Base-by-base conservation (phyloP, 2,113 vertebrate genomes). In the Neotoma lepida region DNA sequence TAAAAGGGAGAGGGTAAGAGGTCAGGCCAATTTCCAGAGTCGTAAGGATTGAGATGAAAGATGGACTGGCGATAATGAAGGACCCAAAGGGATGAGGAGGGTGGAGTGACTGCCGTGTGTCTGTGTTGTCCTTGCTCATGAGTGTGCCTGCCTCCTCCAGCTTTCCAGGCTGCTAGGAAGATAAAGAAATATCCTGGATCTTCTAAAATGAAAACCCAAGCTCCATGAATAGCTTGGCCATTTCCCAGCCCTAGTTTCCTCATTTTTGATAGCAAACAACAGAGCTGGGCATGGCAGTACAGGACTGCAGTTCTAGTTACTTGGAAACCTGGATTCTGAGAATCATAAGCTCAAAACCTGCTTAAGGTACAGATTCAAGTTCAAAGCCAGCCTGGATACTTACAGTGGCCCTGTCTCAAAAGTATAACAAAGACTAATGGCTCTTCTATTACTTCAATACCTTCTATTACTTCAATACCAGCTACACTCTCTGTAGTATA, bases 161-260 rank as follows among this genome's bases (percentile, higher is more conserved):
- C 68, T 87, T 89, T n/a, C 20, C 71, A 46, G 64, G 24, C 61
- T 15, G 22, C 39, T 26, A 56, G 6, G 70, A 73, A 94, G 68
- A 64, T 15, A 84, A 78, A 14, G 18, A 85, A 82, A 66, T 64
- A 54, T 3, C 73, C n/a, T 33, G 14, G 58, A 18, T 46, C 35
- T 94, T 95, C 91, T 77, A 76, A 89, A 93, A 33, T 49, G 58
- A 94, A 80, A 85, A 56, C 89, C 54, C 85, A 39, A 35, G n/a
- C 73, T 90, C 80, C 93, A 96, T 82, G 88, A 93, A 49, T 82
- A 85, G 85, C 49, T 88, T 76, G 84, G 66, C 12, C 64, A 86
- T 93, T 96, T 93, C 91, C 77, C 63, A 77, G 87, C 94, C 81
- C 92, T 81, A 44, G 90, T 91, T 90, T 88, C 66, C 86, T 82